Conservation (phyloP, 2,113 vertebrate species). For the Oreochromis aureus region DNA sequence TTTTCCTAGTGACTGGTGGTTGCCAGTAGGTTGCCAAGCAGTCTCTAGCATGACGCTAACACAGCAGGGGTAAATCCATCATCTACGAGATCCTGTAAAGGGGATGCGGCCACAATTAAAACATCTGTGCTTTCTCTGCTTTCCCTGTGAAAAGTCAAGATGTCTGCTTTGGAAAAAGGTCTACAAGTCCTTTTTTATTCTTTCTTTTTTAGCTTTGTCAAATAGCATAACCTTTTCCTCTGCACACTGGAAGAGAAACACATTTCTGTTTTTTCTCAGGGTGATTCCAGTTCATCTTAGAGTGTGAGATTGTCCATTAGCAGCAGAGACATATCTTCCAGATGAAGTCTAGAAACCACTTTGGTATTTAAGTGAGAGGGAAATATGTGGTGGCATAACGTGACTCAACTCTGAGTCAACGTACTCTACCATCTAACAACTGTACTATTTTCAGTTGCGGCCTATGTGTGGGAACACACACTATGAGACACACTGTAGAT, state of each 20-base stretch:
- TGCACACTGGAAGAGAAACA: neutral
- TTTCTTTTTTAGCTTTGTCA: neutral
- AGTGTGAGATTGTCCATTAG: neutral
- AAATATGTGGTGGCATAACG: neutral
- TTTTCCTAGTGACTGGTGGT: neutral
- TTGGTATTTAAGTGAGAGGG: neutral
- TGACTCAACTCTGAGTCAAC: slow-evolving; percentile 67
- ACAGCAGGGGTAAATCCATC: neutral
- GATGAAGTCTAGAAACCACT: neutral
- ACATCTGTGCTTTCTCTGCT: neutral
- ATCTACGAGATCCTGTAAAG: neutral
- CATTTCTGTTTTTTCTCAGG: neutral
- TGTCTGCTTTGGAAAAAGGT: neutral
- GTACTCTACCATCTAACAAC: slow-evolving; percentile 16
- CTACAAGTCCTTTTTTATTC: neutral
- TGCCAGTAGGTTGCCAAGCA: neutral
- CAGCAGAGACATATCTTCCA: neutral
- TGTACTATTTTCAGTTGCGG: slow-evolving; percentile 49
- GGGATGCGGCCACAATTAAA: neutral
- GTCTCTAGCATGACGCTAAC: neutral
- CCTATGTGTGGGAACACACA: slow-evolving; percentile 36
- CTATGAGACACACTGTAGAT: slow-evolving; percentile 27
- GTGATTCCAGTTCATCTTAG: neutral
- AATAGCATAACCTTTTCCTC: neutral
- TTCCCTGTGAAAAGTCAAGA: neutral